Percentiles rank a stretch among this genome's conserved stretches.
Conservation (phyloP, 2,113 vertebrate genomes). For the Elephantulus edwardii region DNA sequence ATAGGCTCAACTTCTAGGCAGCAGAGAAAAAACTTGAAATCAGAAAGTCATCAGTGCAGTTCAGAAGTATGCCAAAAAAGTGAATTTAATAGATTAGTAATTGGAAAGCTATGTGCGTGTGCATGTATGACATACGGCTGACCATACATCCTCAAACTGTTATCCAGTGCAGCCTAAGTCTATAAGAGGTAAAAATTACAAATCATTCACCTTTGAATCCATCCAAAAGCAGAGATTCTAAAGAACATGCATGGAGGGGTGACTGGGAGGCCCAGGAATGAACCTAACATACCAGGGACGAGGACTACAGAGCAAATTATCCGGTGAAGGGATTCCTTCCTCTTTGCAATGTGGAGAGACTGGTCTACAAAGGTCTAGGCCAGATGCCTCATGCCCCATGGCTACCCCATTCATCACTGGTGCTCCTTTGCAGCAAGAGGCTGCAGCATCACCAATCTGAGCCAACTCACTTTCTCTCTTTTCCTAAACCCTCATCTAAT, state of each 20-base stretch:
- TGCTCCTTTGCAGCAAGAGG: accelerated
- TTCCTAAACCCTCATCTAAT: not conserved
- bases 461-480: not conserved
- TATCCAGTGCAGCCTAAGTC: slow-evolving; percentile 52
- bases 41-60: slow-evolving; percentile 69
- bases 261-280: not conserved
- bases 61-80: slow-evolving; percentile 60
- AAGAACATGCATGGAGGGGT: not conserved
- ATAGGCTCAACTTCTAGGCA: slow-evolving; percentile 37
- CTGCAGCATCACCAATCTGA: not conserved
- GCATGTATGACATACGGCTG: slow-evolving; percentile 62
- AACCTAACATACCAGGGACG: not conserved
- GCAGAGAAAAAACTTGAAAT: slow-evolving; percentile 43
- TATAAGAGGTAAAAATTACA: slow-evolving; percentile 28
- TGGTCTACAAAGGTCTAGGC: not conserved
- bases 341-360: not conserved
- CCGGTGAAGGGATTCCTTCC: not conserved
- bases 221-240: not conserved
- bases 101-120: not conserved
- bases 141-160: slow-evolving; percentile 60
- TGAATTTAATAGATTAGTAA: slow-evolving; percentile 60
- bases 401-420: accelerated
- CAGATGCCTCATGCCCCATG: accelerated
- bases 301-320: not conserved
- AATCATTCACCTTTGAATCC: not conserved